Evolutionary conservation across 2,113 vertebrate genomes (phyloP).

Genomic region (Calidris pugnax): DNA sequence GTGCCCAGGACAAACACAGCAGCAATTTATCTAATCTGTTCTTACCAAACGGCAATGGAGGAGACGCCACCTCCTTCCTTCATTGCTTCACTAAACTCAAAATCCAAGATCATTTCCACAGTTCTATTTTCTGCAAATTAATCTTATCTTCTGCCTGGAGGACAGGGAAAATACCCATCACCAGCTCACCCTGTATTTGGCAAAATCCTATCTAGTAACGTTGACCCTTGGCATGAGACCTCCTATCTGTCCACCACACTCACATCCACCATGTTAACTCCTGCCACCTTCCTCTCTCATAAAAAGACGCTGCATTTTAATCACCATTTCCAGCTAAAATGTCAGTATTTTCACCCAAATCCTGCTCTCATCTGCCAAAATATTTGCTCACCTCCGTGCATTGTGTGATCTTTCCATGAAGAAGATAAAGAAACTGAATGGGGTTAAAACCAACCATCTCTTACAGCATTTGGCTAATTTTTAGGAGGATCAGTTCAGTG

Average conservation of each 20-base stretch:
- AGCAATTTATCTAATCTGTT: background rate
- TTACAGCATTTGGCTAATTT: background rate
- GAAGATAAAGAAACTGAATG: background rate
- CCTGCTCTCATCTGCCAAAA: background rate
- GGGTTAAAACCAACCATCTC: background rate
- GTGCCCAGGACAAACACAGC: background rate
- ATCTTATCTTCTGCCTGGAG: background rate
- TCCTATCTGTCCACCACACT: background rate
- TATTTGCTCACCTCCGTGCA: fast-evolving
- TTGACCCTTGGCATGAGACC: background rate
- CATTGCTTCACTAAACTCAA: background rate
- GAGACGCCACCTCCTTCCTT: background rate
- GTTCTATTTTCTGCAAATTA: background rate
- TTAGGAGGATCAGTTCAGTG: background rate
- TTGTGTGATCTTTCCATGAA: background rate
- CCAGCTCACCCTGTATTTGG: background rate
- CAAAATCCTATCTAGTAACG: background rate
- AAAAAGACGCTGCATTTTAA: background rate
- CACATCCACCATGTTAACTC: background rate
- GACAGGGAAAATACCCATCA: background rate
- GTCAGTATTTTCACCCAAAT: background rate
- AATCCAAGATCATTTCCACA: background rate
- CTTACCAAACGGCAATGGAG: background rate
- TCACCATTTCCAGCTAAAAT: background rate
- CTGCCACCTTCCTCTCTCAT: background rate